Percentiles rank a stretch among this genome's conserved stretches.
Evolutionary conservation across 2,113 vertebrate species (phyloP).

Genomic region (Otis tarda): DNA sequence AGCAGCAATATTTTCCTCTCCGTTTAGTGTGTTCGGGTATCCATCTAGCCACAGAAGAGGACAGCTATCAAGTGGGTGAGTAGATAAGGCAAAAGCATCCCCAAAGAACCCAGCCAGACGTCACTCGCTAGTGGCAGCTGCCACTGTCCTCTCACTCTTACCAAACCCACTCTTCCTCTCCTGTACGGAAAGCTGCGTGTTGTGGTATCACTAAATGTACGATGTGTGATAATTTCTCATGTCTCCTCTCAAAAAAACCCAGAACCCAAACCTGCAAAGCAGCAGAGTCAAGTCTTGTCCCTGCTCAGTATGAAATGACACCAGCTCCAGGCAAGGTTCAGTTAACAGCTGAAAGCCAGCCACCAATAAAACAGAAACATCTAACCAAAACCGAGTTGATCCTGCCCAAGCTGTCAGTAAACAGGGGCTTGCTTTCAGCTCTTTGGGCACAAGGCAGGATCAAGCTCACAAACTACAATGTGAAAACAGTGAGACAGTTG

Average conservation of each 20-base stretch:
- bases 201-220: neutral
- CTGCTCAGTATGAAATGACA: neutral
- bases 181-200: neutral
- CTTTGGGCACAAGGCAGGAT: neutral
- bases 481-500: neutral
- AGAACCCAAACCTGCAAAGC: neutral
- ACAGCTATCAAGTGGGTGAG: neutral
- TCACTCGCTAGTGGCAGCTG: neutral
- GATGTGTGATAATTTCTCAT: neutral
- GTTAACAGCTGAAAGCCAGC: neutral
- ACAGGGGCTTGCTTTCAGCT: neutral
- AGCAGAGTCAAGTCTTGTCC: neutral
- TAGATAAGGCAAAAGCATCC: neutral
- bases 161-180: neutral
- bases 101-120: neutral
- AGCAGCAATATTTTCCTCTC: neutral
- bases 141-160: neutral
- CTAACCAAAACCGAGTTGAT: neutral
- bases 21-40: neutral
- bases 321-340: neutral
- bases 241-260: neutral
- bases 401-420: neutral
- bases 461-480: neutral
- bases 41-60: neutral
- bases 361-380: neutral